Base-by-base conservation (phyloP, 2,888 invertebrate genomes). In the Poecilobothrus nobilitatus region DNA sequence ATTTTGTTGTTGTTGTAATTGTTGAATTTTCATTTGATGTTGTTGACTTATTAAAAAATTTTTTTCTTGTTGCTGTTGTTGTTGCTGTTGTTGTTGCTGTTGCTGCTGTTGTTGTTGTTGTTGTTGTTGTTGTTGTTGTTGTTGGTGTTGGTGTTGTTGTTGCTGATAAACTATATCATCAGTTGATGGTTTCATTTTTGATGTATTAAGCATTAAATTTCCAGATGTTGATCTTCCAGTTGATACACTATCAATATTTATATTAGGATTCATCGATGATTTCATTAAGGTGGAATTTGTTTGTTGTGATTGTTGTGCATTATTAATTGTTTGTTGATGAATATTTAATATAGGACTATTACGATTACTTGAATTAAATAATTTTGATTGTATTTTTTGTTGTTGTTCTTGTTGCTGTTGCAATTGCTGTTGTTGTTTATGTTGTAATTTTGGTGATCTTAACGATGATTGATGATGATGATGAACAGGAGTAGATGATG, bases 1-100 rank as follows among this genome's bases (percentile, higher is more conserved):
- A 61, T 72, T 69, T 4, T 72, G 70, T 7, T 68, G 70, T 33
- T 68, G 68, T 53, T 71, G 67, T 12, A 70, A 22, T 21, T 65
- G 63, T 41, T 15, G 20, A 22, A 33, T 18, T 34, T 61, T 34
- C 4, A 69, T 68, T 76, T 22, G 71, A 10, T 66, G 68, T 67
- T 66, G 64, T 21, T 69, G 8, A 71, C 70, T 12, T 71, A 68
- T 44, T 68, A 53, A 64, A 1, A n/a, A 53, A 53, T 53, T 70
- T 69, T 21, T 69, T 27, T 67, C 63, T n/a, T 68, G 69, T 2
- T 65, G 70, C 37, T 71, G 65, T 22, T 67, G 70, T 2, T 71
- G 70, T 4, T 68, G 68, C 22, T 68, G 71, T 22, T 70, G 68
- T 20, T 67, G 68, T 12, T 68, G 69, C 41, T 21, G 33, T 12